Evolutionary conservation across 2,888 invertebrate genomes (phyloP), one percentile per base, ranked within the genome.

Genomic region (Chalcis sispes): DNA sequence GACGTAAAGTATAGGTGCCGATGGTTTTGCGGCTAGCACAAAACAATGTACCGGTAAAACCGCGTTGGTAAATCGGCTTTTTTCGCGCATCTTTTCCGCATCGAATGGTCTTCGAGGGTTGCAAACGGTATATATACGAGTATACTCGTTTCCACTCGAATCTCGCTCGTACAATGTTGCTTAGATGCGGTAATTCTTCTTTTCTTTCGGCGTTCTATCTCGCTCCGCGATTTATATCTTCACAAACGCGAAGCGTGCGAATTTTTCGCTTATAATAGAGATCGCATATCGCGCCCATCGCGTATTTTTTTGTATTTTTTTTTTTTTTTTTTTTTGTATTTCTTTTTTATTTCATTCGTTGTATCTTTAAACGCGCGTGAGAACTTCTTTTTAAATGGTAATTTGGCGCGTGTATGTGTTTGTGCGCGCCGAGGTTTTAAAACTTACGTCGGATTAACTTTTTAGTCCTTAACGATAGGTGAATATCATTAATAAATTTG

Each of bases 31-130:
- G 79, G 72, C 77, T 36, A 36, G 50, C 56, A 50, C 46, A n/a
- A 32, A 54, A 85, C 82, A 83, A 84, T 83, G 79, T 32, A 15
- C 50, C 20, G 65, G 29, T 32, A 40, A 42, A 50, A 56, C 71
- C 76, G 66, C 61, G 75, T 67, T 78, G 58, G 65, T 75, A 78
- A 75, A 75, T 75, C 71, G 25, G 75, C 59, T 71, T 75, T 70
- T n/a, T 69, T 42, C 50, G 8, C 27, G 8, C 10, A 13, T 58
- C 40, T 61, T 48, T 67, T 29, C 58, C 46, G 36, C 36, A 8
- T 8, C 8, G 32, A 5, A 32, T n/a, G 32, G 32, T 32, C 3
- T 32, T 5, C 32, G 32, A 5, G 8, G 3, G 32, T 8, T 32
- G 32, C 3, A 32, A 32, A 27, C 8, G 3, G 27, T 5, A 15